Evolutionary conservation across 2,888 invertebrate genomes (phyloP).

Genomic region (Dicyrtomina minuta): DNA sequence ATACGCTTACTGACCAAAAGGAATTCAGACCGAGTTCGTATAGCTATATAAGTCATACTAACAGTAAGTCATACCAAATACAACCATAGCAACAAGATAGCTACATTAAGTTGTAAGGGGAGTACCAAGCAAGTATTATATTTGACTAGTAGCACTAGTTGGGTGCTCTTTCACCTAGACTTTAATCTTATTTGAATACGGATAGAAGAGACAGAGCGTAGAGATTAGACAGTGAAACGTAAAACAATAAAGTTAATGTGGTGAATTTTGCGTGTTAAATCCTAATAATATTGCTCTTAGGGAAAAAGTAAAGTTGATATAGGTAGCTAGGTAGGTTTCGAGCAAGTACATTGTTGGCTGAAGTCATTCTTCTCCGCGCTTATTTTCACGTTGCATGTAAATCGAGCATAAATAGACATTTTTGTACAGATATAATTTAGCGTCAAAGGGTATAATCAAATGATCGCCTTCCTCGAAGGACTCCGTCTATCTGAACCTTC

Average conservation of each 20-base stretch:
- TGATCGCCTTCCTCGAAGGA: slow-evolving; percentile 6
- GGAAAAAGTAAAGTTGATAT: slow-evolving; percentile 31
- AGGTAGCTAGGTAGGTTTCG: no score
- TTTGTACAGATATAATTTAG: slow-evolving; percentile 10
- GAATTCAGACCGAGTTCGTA: no score
- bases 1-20: no score
- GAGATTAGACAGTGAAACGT: slow-evolving; percentile 16
- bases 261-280: slow-evolving; percentile 42
- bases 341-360: slow-evolving; percentile 23
- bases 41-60: no score
- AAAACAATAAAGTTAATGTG: slow-evolving; percentile 22
- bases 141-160: no score
- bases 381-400: slow-evolving; percentile 38
- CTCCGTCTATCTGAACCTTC: slow-evolving; percentile 22
- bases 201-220: slow-evolving; percentile 11
- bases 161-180: slow-evolving; percentile 27
- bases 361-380: slow-evolving; percentile 32
- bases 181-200: slow-evolving; percentile 23
- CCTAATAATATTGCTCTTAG: slow-evolving; percentile 42
- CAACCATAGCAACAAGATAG: background rate
- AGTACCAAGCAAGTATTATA: no score
- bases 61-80: background rate
- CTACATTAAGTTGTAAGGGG: no score
- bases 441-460: slow-evolving; percentile 36
- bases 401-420: slow-evolving; percentile 39